Evolutionary conservation across 2,113 vertebrate genomes (phyloP).

Genomic region (Actinemys pallida): DNA sequence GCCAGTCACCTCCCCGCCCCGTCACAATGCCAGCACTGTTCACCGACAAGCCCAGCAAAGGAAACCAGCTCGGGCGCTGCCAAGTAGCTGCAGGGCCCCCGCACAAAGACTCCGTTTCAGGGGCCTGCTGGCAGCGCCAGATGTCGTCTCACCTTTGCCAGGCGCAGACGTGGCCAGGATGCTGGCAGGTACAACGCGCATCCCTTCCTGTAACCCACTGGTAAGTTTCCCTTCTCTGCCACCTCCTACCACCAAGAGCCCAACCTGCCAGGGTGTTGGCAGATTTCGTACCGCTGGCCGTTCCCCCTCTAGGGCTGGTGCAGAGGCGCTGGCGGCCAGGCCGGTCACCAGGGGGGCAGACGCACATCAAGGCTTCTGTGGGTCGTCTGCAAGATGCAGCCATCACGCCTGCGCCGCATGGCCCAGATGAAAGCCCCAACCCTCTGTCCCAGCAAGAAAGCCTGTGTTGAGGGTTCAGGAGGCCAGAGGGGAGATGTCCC

Average conservation of each 20-base stretch:
- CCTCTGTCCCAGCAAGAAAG: no score
- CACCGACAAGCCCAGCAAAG: not conserved
- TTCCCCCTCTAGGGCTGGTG: no score
- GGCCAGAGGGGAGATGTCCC: not conserved
- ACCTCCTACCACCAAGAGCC: not conserved
- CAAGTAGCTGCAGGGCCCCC: not conserved
- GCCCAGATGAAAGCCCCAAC: not conserved
- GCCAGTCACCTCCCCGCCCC: not conserved
- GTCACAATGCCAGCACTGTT: no score
- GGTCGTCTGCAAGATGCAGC: no score
- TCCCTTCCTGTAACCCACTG: not conserved
- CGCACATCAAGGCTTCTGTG: no score
- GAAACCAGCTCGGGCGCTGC: not conserved
- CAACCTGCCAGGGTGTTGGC: not conserved
- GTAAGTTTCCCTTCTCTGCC: not conserved
- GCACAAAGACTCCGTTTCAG: not conserved
- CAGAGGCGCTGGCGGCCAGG: no score
- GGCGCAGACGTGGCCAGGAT: not conserved
- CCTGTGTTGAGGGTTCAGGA: no score
- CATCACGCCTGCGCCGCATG: accelerated
- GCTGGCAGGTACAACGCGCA: not conserved
- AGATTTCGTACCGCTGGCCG: not conserved
- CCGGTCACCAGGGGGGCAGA: no score
- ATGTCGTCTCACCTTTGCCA: not conserved
- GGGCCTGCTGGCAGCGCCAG: not conserved